Evolutionary conservation across 2,113 vertebrate genomes (phyloP).

Genomic region (Mormyrus iriodes): DNA sequence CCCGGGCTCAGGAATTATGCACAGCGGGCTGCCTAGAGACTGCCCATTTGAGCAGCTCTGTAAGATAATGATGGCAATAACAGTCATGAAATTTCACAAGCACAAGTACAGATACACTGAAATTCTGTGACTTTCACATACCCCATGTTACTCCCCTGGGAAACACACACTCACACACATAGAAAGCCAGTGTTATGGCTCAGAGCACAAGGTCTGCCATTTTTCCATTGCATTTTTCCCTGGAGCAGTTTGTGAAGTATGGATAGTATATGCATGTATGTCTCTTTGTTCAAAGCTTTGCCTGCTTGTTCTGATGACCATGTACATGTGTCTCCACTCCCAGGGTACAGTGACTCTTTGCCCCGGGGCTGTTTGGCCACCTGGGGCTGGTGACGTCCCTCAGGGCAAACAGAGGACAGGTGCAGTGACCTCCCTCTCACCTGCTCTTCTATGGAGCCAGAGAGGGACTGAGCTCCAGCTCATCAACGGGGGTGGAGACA

Average conservation of each 20-base stretch:
- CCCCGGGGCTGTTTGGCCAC: conserved; percentile 11
- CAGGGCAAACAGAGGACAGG: conserved; percentile 20
- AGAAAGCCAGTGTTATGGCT: background rate
- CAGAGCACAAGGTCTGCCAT: background rate
- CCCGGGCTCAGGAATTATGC: too few relatives aligned
- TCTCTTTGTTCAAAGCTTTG: background rate
- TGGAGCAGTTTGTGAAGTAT: background rate
- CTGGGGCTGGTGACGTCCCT: background rate
- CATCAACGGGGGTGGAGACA: background rate
- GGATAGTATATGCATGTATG: background rate
- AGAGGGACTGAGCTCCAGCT: too few relatives aligned
- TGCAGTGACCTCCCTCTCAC: conserved; percentile 17
- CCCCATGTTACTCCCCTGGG: background rate
- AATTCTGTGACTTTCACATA: background rate
- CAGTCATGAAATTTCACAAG: background rate
- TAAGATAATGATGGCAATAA: background rate
- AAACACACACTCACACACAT: background rate
- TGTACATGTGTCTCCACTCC: conserved; percentile 4
- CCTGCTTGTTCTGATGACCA: background rate
- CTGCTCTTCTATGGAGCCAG: too few relatives aligned
- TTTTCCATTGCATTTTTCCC: background rate
- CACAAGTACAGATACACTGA: background rate
- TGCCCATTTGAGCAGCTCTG: background rate
- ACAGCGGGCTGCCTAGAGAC: background rate
- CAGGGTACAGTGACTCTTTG: conserved; percentile 31